Base-by-base conservation (phyloP, 2,113 vertebrate species). In the Cephalopholis sonnerati region DNA sequence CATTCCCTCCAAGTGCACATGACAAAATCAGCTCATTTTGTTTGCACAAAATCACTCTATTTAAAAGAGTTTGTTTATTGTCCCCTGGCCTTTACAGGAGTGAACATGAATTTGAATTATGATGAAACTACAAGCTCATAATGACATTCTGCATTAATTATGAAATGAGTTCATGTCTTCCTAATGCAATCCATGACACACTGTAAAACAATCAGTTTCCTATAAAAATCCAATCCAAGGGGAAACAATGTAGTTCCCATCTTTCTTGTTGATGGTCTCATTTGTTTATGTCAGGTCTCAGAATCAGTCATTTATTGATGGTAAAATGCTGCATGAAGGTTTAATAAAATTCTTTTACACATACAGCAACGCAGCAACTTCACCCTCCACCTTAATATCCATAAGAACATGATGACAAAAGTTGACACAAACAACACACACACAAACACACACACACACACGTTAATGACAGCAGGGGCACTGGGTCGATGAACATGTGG, bases 401-500 rank as follows among this genome's bases (percentile, higher is more conserved):
- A 79, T 15, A 13, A 61, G 36, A 75, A 20, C 13, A 29, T 25
- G 13, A 29, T 36, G 18, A n/a, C 46, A 71, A 62, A 68, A 57
- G 61, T 11, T 66, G 58, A 46, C 22, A 59, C 4, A 59, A 9
- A 74, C 22, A 54, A 78, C 59, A 62, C 74, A 70, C 65, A 63
- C 9, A 27, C 44, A 73, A 51, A 64, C 51, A 53, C n/a, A 65
- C 54, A 44, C 25, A 61, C 67, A 77, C 57, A 62, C 53, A 78
- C 22, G n/a, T 53, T 25, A 58, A 57, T 78, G 72, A 81, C 84
- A 89, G 78, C 74, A 36, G 88, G 79, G 77, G 65, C 62, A 75
- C 39, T 61, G 74, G 81, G 83, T 92, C 90, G 57, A 92, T 93
- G 79, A 91, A 89, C 86, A 89, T 83, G 87, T 87, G 88, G 85